Percentiles rank a stretch among this genome's conserved stretches.
Conservation (phyloP, 1,140 invertebrate species). For the Bombus cullumanus region DNA sequence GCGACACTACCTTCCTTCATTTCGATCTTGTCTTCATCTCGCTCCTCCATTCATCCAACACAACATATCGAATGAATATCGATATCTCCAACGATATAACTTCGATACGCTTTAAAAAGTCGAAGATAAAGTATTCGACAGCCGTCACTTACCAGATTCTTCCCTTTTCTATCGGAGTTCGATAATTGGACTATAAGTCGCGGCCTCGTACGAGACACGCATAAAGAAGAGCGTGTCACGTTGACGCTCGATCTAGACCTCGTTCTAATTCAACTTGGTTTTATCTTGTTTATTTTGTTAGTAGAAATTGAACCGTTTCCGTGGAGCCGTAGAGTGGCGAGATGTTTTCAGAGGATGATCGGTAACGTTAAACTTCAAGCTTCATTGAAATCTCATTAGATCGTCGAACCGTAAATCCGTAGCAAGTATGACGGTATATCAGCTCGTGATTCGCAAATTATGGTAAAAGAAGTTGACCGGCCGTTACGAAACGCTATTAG, state of each 20-base stretch:
- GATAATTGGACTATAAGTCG: neutral
- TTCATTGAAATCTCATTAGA: neutral
- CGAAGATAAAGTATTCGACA: neutral
- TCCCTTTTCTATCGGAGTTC: neutral
- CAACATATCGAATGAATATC: neutral
- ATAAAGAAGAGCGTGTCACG: conserved; percentile 5
- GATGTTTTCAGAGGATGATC: neutral
- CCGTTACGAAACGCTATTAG: neutral
- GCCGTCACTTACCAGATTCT: neutral
- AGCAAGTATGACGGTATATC: neutral
- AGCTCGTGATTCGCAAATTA: neutral
- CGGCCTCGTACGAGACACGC: neutral
- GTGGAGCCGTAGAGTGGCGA: neutral
- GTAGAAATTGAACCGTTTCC: neutral
- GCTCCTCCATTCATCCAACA: neutral
- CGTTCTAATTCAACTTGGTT: conserved; percentile 17
- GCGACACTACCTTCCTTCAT: neutral
- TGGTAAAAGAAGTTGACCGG: neutral
- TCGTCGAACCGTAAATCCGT: neutral
- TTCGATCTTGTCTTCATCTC: neutral
- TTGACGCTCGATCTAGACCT: conserved; percentile 58
- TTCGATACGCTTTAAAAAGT: neutral
- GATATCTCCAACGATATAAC: neutral
- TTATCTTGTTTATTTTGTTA: conserved; percentile 1
- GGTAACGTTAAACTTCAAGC: neutral